A percentile compares a stretch with the other conserved stretches of the same genome.
Conservation (phyloP, 2,113 vertebrate species). For the Cinclus cinclus region DNA sequence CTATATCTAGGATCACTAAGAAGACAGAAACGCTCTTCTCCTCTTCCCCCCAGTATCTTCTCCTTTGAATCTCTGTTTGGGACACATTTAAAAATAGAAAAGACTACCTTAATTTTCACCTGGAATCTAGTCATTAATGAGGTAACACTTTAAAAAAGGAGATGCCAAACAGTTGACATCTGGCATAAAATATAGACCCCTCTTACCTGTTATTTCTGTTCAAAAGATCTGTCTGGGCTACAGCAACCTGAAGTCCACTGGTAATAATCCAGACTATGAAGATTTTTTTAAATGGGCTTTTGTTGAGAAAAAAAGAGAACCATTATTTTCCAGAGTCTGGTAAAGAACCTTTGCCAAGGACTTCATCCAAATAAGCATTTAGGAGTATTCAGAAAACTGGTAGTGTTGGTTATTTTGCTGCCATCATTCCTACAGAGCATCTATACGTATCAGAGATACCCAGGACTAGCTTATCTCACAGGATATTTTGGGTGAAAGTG, state of each 20-base stretch:
- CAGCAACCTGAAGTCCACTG: not conserved
- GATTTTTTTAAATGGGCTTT: not conserved
- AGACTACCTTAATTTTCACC: constrained; percentile 8
- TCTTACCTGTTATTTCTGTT: not conserved
- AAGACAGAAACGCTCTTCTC: not conserved
- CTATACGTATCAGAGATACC: not conserved
- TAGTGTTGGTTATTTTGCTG: not conserved
- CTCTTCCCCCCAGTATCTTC: not conserved
- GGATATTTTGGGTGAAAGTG: not conserved
- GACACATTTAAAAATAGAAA: not conserved
- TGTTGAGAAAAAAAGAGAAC: not conserved
- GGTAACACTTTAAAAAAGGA: not conserved
- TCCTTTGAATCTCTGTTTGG: not conserved
- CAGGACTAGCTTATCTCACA: not conserved
- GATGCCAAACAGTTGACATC: not conserved
- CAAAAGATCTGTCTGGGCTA: not conserved
- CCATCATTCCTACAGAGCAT: not conserved
- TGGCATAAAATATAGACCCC: not conserved
- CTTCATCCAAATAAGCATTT: not conserved
- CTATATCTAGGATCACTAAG: not conserved
- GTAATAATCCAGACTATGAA: not conserved
- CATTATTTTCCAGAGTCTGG: not conserved
- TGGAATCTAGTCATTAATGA: not conserved
- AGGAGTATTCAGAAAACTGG: not conserved
- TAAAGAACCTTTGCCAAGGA: not conserved